phyloP scores from a whole-genome alignment of 2,113 vertebrate genomes.

The Coracopsis vasa region DNA sequence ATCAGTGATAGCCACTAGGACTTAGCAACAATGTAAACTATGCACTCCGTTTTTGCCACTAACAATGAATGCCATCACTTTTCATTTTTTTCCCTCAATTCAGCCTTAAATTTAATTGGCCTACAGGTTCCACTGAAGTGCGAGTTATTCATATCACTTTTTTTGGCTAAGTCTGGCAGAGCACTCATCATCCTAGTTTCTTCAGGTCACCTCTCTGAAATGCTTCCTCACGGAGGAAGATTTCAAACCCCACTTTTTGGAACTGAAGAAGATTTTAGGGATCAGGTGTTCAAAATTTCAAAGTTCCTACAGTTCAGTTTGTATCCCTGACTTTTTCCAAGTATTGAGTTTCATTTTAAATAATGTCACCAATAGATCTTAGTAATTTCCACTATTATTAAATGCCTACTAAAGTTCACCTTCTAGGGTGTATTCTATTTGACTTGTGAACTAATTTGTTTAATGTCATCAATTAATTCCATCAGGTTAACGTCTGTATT shows the following conservation, averaged over 20 bases:
- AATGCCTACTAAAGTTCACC: not conserved
- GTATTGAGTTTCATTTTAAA: not conserved
- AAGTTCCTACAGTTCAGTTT: not conserved
- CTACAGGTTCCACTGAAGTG: not conserved
- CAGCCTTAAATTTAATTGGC: not conserved
- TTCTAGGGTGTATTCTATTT: not conserved
- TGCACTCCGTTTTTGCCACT: not conserved
- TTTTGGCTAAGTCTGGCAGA: not conserved
- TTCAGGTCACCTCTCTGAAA: not conserved
- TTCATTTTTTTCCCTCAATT: not conserved
- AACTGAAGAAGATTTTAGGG: not conserved
- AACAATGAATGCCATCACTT: not conserved
- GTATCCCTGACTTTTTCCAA: not conserved
- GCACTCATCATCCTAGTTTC: not conserved
- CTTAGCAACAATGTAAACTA: not conserved
- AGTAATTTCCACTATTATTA: not conserved
- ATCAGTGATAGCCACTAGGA: not conserved
- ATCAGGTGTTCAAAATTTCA: not conserved
- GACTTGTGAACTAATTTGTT: not conserved
- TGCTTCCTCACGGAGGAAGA: not conserved
- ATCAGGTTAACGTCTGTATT: not conserved
- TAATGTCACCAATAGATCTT: not conserved
- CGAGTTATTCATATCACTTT: rapidly evolving
- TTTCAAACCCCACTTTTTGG: not conserved
- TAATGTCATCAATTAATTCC: not conserved